Percentiles rank a stretch among this genome's conserved stretches.
phyloP scores from a whole-genome alignment of 2,888 invertebrate genomes.

The Dryobotodes eremita region DNA sequence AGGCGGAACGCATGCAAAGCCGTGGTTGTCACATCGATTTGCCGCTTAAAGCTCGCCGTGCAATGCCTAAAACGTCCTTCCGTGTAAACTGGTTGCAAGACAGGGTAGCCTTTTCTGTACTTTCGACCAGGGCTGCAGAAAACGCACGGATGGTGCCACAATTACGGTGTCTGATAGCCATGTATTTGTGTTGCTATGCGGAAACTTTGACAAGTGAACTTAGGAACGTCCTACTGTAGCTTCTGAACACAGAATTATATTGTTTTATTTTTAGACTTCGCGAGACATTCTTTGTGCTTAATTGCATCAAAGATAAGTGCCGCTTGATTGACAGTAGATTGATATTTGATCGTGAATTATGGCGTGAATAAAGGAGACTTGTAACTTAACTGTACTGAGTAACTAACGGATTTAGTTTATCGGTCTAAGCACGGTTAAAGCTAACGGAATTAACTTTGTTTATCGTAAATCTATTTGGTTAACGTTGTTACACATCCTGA shows the following conservation, averaged over 20 bases:
- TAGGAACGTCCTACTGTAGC: constrained; percentile 4
- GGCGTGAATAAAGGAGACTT: constrained; percentile 40
- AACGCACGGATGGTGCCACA: constrained; percentile 49
- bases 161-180: constrained; percentile 57
- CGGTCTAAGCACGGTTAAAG: constrained; percentile 46
- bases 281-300: constrained; percentile 5
- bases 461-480: constrained; percentile 56
- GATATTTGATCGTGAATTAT: constrained; percentile 56
- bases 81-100: constrained; percentile 83
- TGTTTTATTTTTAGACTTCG: constrained; percentile 9
- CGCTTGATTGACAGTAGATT: constrained; percentile 51
- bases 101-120: constrained; percentile 72
- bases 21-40: constrained; percentile 81
- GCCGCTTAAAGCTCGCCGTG: constrained; percentile 78
- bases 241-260: constrained; percentile 1
- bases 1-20: constrained; percentile 80
- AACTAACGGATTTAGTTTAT: constrained; percentile 54
- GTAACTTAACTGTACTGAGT: constrained; percentile 39
- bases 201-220: constrained; percentile 34
- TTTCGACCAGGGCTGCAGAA: constrained; percentile 53
- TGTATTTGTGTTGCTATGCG: constrained; percentile 42
- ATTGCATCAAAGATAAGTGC: constrained; percentile 38
- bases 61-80: constrained; percentile 86
- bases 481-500: constrained; percentile 38
- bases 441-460: constrained; percentile 48